Percentiles rank a stretch among this genome's conserved stretches.
phyloP scores from a whole-genome alignment of 2,888 invertebrate species.

The Amphipoea lucens region DNA sequence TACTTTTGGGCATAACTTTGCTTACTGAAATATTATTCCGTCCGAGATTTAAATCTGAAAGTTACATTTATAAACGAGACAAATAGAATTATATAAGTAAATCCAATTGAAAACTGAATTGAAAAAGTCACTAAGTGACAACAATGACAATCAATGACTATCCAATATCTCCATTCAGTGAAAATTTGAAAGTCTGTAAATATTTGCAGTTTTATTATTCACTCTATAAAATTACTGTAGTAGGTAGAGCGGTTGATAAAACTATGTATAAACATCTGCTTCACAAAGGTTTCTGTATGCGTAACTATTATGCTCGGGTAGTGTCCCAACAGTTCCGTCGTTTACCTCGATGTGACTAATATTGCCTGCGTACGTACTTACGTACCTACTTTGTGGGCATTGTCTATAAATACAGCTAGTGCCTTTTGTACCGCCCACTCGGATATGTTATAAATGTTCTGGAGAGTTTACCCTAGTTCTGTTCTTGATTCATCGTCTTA shows the following conservation, averaged over 20 bases:
- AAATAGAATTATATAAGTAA: constrained; percentile 47
- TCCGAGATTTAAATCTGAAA: constrained; percentile 44
- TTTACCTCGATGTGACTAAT: constrained; percentile 67
- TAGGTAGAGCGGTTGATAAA: constrained; percentile 53
- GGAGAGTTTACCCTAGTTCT: constrained; percentile 70
- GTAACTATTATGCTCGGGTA: constrained; percentile 51
- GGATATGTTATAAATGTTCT: constrained; percentile 66
- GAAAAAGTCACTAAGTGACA: constrained; percentile 32
- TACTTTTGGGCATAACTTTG: constrained; percentile 7
- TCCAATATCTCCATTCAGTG: constrained; percentile 19
- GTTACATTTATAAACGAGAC: constrained; percentile 12
- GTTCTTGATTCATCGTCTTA: constrained; percentile 66
- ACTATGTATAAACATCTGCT: constrained; percentile 63
- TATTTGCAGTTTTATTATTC: constrained; percentile 35
- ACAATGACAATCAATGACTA: constrained; percentile 29
- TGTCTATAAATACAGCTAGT: constrained; percentile 71
- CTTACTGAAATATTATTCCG: constrained; percentile 30
- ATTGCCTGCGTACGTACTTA: constrained; percentile 47
- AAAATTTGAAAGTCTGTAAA: constrained; percentile 35
- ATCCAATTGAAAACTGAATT: constrained; percentile 35
- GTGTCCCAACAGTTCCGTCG: constrained; percentile 60
- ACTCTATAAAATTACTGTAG: constrained; percentile 32
- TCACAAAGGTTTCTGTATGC: constrained; percentile 64
- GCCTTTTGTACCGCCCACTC: constrained; percentile 73
- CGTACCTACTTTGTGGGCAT: constrained; percentile 61